Conservation (phyloP, 2,797 vertebrate genomes). For the Acrossocheilus fasciatus region DNA sequence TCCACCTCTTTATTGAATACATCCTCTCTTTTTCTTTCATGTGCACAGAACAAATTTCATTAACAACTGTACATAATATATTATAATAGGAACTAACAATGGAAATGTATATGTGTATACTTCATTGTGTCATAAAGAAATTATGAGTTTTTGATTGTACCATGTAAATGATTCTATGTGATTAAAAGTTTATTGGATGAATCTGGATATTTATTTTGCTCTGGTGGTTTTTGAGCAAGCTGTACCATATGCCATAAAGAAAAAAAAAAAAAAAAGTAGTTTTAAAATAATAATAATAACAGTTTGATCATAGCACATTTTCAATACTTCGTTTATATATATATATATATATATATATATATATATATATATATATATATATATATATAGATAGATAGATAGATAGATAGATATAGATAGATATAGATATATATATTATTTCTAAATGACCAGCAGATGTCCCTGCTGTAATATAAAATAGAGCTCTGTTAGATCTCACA, state of each 20-base stretch:
- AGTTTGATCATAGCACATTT: neutral
- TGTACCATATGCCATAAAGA: neutral
- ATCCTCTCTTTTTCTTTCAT: constrained; percentile 46
- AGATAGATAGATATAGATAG: too few species aligned
- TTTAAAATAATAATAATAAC: neutral
- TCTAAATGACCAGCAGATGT: constrained; percentile 39
- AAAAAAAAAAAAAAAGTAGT: neutral
- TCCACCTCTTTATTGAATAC: constrained; percentile 32
- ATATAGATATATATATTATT: too few species aligned
- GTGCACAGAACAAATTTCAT: constrained; percentile 35
- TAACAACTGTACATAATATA: constrained; percentile 73
- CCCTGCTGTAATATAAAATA: neutral
- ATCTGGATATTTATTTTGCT: constrained; percentile 21
- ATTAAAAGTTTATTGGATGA: constrained; percentile 62
- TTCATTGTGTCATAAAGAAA: constrained; percentile 53
- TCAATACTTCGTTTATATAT: too few species aligned
- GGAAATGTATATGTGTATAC: constrained; percentile 44
- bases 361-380: too few species aligned
- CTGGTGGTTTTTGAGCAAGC: constrained; percentile 52
- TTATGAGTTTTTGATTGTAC: constrained; percentile 67
- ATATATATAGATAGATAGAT: too few species aligned
- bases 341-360: too few species aligned
- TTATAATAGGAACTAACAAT: constrained; percentile 63
- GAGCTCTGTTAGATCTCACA: too few species aligned
- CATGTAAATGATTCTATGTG: constrained; percentile 67